Conservation (phyloP, 2,797 vertebrate genomes). For the Enteromius mattozi region DNA sequence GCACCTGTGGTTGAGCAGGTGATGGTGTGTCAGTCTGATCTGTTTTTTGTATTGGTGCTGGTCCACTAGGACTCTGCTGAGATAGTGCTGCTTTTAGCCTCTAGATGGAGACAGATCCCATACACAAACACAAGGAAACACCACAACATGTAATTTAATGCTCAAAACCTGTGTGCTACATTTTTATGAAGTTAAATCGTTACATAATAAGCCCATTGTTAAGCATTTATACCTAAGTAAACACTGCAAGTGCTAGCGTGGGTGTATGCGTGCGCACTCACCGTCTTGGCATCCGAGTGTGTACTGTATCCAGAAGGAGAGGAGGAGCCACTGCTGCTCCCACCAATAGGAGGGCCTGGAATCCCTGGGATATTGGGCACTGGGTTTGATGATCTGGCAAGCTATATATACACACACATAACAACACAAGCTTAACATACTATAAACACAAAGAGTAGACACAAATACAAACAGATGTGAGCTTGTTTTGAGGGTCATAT, state of each 20-base stretch:
- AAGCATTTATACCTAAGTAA: slow-evolving; percentile 21
- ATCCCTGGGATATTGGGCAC: slow-evolving; percentile 96
- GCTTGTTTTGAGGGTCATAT: slow-evolving; percentile 5
- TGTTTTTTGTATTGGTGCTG: slow-evolving; percentile 61
- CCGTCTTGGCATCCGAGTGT: slow-evolving; percentile 85
- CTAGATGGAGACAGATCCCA: slow-evolving; percentile 72
- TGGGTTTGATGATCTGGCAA: slow-evolving; percentile 87
- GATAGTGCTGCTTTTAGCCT: slow-evolving; percentile 92
- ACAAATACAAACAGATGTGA: slow-evolving; percentile 20
- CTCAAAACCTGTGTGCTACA: slow-evolving; percentile 5
- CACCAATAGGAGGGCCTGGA: slow-evolving; percentile 88
- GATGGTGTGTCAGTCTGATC: slow-evolving; percentile 92
- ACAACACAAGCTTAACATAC: slow-evolving; percentile 51
- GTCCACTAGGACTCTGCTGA: slow-evolving; percentile 76
- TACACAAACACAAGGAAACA: slow-evolving; percentile 48
- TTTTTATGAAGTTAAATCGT: not conserved
- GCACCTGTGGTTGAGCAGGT: slow-evolving; percentile 94
- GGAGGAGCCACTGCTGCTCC: slow-evolving; percentile 77
- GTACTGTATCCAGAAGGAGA: slow-evolving; percentile 80
- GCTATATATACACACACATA: slow-evolving; percentile 70
- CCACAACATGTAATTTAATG: slow-evolving; percentile 17
- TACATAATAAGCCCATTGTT: slow-evolving; percentile 32
- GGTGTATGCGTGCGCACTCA: slow-evolving; percentile 65
- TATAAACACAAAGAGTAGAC: not conserved
- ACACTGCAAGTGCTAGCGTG: slow-evolving; percentile 3